phyloP scores from a whole-genome alignment of 35 echinoderm and acorn worm species.

The Hemicentrotus pulcherrimus region DNA sequence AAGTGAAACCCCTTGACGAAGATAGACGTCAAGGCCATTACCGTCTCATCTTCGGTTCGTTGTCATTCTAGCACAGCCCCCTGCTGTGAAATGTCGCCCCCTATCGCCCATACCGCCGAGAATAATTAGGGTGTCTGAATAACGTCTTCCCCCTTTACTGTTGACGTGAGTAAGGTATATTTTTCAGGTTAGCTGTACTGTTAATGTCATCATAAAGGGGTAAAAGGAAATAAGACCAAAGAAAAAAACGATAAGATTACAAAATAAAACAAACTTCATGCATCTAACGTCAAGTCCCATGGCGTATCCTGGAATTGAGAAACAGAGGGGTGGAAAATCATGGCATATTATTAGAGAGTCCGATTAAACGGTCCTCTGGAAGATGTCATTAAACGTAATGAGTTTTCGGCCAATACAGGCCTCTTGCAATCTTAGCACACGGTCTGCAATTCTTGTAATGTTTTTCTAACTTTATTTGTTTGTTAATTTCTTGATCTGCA shows the following conservation, averaged over 20 bases:
- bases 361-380: no score
- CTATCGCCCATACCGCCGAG: slow-evolving; percentile 24
- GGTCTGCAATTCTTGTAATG: no score
- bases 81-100: slow-evolving; percentile 40
- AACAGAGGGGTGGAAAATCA: not conserved
- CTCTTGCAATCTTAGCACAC: no score
- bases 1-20: not conserved
- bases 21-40: not conserved
- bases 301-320: no score
- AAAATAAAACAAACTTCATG: not conserved
- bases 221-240: not conserved
- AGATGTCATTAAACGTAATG: no score
- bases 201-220: not conserved
- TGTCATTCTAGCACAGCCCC: not conserved
- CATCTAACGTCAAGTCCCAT: not conserved
- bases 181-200: not conserved
- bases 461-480: no score
- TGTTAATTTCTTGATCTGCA: no score
- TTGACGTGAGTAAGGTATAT: not conserved
- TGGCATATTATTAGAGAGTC: not conserved
- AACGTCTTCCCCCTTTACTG: slow-evolving; percentile 1
- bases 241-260: not conserved
- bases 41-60: not conserved
- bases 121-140: not conserved
- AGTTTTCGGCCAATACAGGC: no score